Evolutionary conservation across 2,797 vertebrate genomes (phyloP), one percentile per base, ranked within the genome.

Genomic region (Geotrypetes seraphini): DNA sequence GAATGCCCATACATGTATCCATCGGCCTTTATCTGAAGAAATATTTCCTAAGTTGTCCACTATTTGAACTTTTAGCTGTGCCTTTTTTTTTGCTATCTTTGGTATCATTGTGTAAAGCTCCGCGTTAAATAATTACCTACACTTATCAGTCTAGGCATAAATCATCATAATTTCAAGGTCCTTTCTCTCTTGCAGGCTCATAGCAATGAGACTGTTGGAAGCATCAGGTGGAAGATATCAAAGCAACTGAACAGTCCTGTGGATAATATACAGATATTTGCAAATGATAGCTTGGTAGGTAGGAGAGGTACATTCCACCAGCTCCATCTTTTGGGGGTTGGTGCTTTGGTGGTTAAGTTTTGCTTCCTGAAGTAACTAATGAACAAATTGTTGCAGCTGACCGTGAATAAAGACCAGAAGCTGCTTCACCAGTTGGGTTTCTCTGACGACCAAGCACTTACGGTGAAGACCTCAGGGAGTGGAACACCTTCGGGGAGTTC

Each of bases 231-330:
- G 93, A 98, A 97, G 75, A 92, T 98, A 48, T 79, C 95, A 11
- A 90, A 92, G 49, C 91, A 97, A 67, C 65, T 99, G 69, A 96
- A 86, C 74, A 97, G 87, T 25, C 91, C 94, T 1, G 84, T 96
- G 73, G 96, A 99, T 66, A 97, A 91, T 29, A 90, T 98, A 54
- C 95, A 99, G 71, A 98, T 99, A 75, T 99, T 99, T 73, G 95
- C 95, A 38, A 95, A 97, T 47, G 96, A 99, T 31, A 96, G 87
- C 43, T 81, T 99, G 92, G 96, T 99, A 67, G 65, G 92, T 82
- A 43, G 33, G 20, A 31, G 14, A 8, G 25, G 29, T 32, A 1
- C 17, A 6, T 24, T 31, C 7, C 11, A 2, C 3, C 40, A 36
- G 16, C 42, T 25, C 5, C 4, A 37, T 31, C 31, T 36, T 3